Percentiles rank a stretch among this genome's conserved stretches.
Conservation (phyloP, 2,888 invertebrate genomes). For the Plebejus argus region DNA sequence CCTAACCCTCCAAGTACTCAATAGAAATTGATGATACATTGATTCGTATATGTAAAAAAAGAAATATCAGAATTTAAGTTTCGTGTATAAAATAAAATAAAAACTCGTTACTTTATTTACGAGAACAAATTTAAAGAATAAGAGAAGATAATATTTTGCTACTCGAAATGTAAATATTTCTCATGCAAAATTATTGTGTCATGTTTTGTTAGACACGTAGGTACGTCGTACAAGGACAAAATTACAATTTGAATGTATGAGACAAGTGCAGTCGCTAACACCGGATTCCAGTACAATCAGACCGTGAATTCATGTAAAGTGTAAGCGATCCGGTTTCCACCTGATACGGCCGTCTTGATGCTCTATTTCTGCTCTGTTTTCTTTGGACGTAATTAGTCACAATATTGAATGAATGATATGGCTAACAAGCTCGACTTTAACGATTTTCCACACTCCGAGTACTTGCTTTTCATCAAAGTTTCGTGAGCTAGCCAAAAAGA, state of each 20-base stretch:
- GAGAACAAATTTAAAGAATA: no score
- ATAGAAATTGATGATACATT: no score
- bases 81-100: no score
- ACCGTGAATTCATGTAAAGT: conserved; percentile 27
- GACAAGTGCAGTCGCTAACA: neutral
- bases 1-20: no score
- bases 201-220: neutral
- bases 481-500: neutral
- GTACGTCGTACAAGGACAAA: neutral
- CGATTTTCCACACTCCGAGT: neutral
- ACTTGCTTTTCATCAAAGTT: neutral
- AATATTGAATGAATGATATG: neutral
- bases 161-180: neutral
- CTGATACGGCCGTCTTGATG: conserved; percentile 9
- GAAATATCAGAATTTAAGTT: no score
- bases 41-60: no score
- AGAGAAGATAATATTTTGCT: neutral
- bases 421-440: neutral
- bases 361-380: neutral
- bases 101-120: no score
- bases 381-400: neutral
- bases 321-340: conserved; percentile 12
- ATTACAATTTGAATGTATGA: neutral
- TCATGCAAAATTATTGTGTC: neutral
- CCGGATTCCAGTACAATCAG: conserved; percentile 30